These are phyloP conservation scores for Anser cygnoides DNA, from an alignment of 2,113 vertebrate genomes.

Conservation along the genomic window DNA sequence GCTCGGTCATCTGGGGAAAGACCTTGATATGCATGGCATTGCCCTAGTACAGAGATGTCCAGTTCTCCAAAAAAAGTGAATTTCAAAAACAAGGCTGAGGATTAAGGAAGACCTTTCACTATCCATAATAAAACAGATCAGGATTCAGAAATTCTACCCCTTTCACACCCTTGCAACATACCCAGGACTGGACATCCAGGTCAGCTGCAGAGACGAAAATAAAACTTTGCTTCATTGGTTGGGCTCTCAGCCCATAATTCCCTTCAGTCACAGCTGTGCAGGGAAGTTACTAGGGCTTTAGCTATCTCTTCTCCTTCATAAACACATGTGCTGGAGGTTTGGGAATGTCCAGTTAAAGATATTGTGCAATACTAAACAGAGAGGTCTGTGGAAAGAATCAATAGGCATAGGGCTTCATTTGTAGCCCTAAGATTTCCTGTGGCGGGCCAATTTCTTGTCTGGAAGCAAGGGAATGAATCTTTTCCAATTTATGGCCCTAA, in stretches of 20 bases:
- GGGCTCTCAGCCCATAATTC: conserved; percentile 49
- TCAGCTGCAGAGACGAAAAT: conserved; percentile 69
- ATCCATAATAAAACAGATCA: conserved; percentile 37
- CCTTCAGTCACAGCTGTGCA: conserved; percentile 60
- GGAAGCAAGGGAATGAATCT: neutral
- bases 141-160: conserved; percentile 66
- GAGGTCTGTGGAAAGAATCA: neutral
- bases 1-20: neutral
- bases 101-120: conserved; percentile 36
- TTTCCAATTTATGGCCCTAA: neutral
- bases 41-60: neutral
- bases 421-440: neutral
- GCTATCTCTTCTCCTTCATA: conserved; percentile 16
- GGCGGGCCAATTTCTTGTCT: neutral
- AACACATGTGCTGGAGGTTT: neutral
- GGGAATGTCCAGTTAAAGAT: neutral
- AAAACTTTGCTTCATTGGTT: conserved; percentile 60
- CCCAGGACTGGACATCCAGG: conserved; percentile 65
- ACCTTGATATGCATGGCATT: neutral
- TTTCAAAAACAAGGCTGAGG: conserved; percentile 7
- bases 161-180: conserved; percentile 61
- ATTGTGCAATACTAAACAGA: neutral
- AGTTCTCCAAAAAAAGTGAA: conserved; percentile 7
- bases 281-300: conserved; percentile 40
- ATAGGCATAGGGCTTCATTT: neutral